Evolutionary conservation across 2,888 invertebrate species (phyloP), one percentile per base, ranked within the genome.

Genomic region (Drosophila birchii): DNA sequence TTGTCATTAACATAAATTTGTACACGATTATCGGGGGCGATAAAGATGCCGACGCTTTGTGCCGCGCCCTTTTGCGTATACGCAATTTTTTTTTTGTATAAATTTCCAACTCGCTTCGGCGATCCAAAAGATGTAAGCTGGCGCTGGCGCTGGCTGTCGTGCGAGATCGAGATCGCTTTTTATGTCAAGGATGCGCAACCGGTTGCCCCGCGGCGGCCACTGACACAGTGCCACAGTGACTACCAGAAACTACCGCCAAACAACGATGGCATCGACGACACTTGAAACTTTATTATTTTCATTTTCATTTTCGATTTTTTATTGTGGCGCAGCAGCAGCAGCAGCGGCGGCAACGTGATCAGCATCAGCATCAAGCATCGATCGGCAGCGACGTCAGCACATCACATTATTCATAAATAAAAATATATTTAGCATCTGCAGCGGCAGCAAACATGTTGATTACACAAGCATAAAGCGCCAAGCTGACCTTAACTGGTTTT

Each of bases 171-270:
- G 60, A 64, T 64, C 64, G 64, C 29, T 91, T 91, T 92, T 92
- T 91, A 89, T 92, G 92, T 92, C 92, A 92, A 92, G 92, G 92
- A 92, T 92, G 88, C 86, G 88, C 84, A 92, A 92, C 92, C 91
- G 91, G 91, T 92, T 91, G 86, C 80, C 66, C 77, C 81, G n/a
- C 68, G 56, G 83, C 84, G 83, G 89, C 85, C 86, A 86, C 87
- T 88, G 82, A 86, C 88, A 88, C 79, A 88, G 71, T 88, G 86
- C 84, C 81, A 75, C 81, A 83, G 61, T 81, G 80, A 74, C 68
- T 67, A 57, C 67, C 68, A 68, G 67, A 64, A 23, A 34, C 49
- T 49, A 34, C 23, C 36, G 45, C 59, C 62, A 68, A 78, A 45
- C 47, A 47, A 29, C 63, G 43, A 39, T 63, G 56, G 20, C 53